Evolutionary conservation across 2,888 invertebrate genomes (phyloP), one percentile per base, ranked within the genome.

Genomic region (Agrilus cyanescens): DNA sequence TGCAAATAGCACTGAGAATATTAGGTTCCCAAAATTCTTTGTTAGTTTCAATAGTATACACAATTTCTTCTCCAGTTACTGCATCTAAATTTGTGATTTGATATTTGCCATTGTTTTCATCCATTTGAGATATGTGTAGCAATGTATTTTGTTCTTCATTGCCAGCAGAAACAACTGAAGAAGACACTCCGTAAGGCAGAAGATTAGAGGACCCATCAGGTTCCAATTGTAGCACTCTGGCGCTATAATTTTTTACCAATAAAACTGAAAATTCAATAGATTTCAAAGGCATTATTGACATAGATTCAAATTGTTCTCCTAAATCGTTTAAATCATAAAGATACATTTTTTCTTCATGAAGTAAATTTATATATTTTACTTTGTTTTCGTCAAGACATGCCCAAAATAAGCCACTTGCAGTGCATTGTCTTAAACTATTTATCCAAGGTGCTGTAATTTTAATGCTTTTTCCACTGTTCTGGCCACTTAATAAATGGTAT

Each of bases 391-490:
- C 64, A 12, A 79, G 51, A 53, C 86, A 87, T 5, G 74, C 73
- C 61, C 78, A 80, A 60, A 76, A 78, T 5, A 76, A 74, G 2
- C 74, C 73, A 29, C 78, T 70, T 40, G 80, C 53, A 6, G 76
- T 60, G 61, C 86, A 87, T 51, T 60, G 63, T 25, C 59, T 54
- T 41, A 54, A 46, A 50, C 62, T 58, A 20, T 50, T 53, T 15
- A 74, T 68, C 82, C 83, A 84, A 2, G 72, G 62, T 1, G 80
- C 75, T n/a, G 75, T 68, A 37, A 82, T 59, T 57, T 73, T 76
- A 0, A 68, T 66, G 0, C 75, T 73, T 4, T 73, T 68, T 12
- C 74, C 73, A 37, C 67, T 65, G 49, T 74, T 74, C 44, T 74
- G 72, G 2, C 82, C 82, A 2, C 74, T 74, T 43, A 72, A 63